phyloP scores from a whole-genome alignment of 1,140 invertebrate species.

The Drosophila prosaltans region DNA sequence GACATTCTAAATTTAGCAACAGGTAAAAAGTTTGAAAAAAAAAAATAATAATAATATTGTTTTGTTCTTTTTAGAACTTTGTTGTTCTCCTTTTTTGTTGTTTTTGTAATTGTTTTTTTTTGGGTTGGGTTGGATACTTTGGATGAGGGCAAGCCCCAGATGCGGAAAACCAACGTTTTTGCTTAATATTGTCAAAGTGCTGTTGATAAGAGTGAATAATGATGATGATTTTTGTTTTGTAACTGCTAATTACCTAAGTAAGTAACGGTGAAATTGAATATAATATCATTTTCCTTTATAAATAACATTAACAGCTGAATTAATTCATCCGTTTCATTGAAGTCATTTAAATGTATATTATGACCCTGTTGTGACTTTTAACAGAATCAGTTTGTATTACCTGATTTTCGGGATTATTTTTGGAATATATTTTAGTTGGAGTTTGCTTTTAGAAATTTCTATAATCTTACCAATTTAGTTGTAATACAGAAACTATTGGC shows the following conservation, averaged over 20 bases:
- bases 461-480: no score
- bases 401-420: no score
- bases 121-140: conserved; percentile 18
- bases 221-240: conserved; percentile 3
- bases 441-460: no score
- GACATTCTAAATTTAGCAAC: conserved; percentile 77
- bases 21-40: conserved; percentile 66
- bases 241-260: not conserved
- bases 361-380: no score
- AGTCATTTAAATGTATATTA: no score
- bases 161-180: not conserved
- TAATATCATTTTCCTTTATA: conserved; percentile 34
- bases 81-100: conserved; percentile 17
- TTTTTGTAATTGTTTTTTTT: conserved; percentile 5
- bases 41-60: not conserved
- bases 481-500: no score
- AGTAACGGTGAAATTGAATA: not conserved
- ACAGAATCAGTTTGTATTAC: no score
- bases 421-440: no score
- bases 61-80: conserved; percentile 17
- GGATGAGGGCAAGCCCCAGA: no score
- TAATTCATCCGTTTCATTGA: no score
- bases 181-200: no score
- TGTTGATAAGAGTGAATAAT: not conserved
- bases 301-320: conserved; percentile 17